Conservation (phyloP, 2,888 invertebrate genomes). For the Pelosia muscerda region DNA sequence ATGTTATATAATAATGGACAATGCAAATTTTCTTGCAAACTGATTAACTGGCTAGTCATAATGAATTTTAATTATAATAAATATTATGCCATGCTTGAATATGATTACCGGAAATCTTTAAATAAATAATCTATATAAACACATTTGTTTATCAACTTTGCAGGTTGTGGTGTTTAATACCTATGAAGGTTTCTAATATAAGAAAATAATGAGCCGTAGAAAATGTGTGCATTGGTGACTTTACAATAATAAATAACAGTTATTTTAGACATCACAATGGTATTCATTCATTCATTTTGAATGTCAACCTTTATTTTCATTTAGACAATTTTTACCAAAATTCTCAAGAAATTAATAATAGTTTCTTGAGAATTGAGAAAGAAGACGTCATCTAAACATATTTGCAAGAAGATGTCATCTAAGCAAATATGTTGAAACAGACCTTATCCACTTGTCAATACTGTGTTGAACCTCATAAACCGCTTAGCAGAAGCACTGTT, state of each 20-base stretch:
- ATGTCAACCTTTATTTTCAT: no score
- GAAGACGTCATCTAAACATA: no score
- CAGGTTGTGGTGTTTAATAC: neutral
- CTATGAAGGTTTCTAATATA: neutral
- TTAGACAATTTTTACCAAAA: no score
- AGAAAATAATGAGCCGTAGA: neutral
- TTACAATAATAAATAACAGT: neutral
- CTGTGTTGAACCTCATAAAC: neutral
- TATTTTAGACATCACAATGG: neutral
- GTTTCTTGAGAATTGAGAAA: no score
- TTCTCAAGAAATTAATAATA: no score
- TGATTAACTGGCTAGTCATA: slow-evolving; percentile 2
- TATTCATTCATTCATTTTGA: no score
- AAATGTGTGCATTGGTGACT: neutral
- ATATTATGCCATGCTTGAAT: neutral
- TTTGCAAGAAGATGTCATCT: no score
- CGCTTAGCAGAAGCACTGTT: neutral
- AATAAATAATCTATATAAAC: neutral
- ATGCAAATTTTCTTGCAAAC: slow-evolving; percentile 1
- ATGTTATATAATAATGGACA: neutral
- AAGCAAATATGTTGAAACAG: no score
- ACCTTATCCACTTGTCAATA: neutral
- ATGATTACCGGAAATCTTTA: neutral
- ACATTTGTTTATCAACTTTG: neutral
- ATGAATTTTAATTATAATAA: neutral